Base-by-base conservation (phyloP, 2,888 invertebrate species). In the Allygus modestus region DNA sequence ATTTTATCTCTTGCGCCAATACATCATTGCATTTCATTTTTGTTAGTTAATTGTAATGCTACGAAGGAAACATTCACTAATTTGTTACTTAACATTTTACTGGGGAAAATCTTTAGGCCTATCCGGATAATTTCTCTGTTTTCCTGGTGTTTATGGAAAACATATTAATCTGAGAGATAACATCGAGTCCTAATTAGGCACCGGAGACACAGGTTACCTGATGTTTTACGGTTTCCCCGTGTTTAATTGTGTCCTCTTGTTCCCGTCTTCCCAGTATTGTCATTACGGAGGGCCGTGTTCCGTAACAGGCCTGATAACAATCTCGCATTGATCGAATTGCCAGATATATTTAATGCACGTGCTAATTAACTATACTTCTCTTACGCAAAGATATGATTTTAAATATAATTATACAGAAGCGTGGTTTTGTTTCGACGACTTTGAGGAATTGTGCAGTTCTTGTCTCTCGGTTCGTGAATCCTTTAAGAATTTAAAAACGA, bases 201-300 rank as follows among this genome's bases (percentile, higher is more conserved):
- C 41, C 37, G 73, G 37, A 41, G 43, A 73, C 73, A 41, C 41
- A 20, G 73, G 37, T 73, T 41, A 65, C 28, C 17, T 17, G 12
- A 43, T 77, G 75, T 77, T 77, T 77, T 77, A 77, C 46, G 73
- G 75, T 73, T 73, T 73, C 73, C 75, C 41, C n/a, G 15, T 77
- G 41, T 77, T 46, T 77, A 77, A 77, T 77, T 77, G 46, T 46
- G 46, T 46, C 46, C 75, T 37, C 46, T 15, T 28, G 75, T 46
- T 77, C 41, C 28, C n/a, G 11, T 17, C 69, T 73, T 73, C 73
- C 75, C 75, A 77, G 75, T 77, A 77, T 77, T 77, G 75, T 77
- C 75, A 77, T 77, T 77, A 77, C 46, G 11, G 23, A 5, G 28
- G 17, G 1, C 28, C 43, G 15, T 23, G 46, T 77, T 28, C 41